These are phyloP conservation scores for Drosophila miranda DNA, from an alignment of 1,140 invertebrate genomes.

Conservation along the genomic window DNA sequence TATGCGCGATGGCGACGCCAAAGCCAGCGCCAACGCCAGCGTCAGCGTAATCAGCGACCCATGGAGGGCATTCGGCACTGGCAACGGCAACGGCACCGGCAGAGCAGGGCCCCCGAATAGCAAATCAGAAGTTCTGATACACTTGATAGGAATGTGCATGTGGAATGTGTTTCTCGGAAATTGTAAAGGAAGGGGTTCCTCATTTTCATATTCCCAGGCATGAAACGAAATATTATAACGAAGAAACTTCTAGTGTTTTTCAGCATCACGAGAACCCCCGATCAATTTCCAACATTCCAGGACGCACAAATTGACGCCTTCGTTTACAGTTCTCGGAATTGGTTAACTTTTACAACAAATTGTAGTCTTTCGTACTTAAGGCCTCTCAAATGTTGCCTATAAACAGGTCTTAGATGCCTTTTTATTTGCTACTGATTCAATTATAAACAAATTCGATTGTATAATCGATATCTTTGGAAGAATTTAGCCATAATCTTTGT, in stretches of 20 bases:
- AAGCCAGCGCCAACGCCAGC: slow-evolving; percentile 22
- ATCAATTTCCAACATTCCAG: too few species aligned
- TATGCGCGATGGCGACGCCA: slow-evolving; percentile 64
- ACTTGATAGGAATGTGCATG: slow-evolving; percentile 18
- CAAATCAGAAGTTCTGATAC: slow-evolving; percentile 29
- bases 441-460: background rate
- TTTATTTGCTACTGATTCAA: too few species aligned
- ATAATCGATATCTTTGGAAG: background rate
- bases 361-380: too few species aligned
- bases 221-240: too few species aligned
- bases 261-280: too few species aligned
- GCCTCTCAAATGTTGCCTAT: too few species aligned
- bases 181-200: too few species aligned
- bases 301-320: too few species aligned
- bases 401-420: slow-evolving; percentile 1
- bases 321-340: too few species aligned
- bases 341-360: too few species aligned
- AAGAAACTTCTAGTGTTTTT: too few species aligned
- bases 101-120: background rate
- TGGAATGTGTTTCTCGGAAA: background rate
- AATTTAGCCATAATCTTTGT: background rate
- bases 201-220: too few species aligned
- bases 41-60: slow-evolving; percentile 70
- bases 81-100: slow-evolving; percentile 1
- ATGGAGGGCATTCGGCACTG: slow-evolving; percentile 69